phyloP scores from a whole-genome alignment of 1,140 invertebrate species.

The Cydia splendana region DNA sequence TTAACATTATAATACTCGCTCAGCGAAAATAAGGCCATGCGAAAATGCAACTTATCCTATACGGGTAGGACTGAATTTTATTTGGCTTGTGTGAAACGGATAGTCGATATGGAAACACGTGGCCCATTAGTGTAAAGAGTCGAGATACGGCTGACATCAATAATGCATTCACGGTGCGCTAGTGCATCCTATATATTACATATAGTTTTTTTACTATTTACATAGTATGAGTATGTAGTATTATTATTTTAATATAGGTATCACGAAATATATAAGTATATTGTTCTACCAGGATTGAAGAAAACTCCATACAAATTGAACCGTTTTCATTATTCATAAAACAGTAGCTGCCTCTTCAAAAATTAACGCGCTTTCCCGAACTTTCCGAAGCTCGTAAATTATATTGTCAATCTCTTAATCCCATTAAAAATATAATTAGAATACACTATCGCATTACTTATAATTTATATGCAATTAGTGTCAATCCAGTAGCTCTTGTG shows the following conservation, averaged over 20 bases:
- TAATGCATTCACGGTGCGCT: conserved; percentile 25
- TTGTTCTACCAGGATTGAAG: no score
- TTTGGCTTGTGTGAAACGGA: conserved; percentile 16
- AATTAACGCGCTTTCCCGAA: neutral
- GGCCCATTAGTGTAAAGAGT: conserved; percentile 48
- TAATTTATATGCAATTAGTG: conserved; percentile 49
- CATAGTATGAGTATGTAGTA: neutral
- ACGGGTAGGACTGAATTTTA: conserved; percentile 32
- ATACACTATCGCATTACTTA: conserved; percentile 29
- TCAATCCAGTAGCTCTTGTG: conserved; percentile 36
- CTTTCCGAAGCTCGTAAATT: neutral
- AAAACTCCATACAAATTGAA: no score
- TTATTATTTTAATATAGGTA: no score
- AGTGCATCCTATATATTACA: conserved; percentile 15
- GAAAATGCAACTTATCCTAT: neutral
- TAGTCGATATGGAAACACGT: conserved; percentile 46
- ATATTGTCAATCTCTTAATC: neutral
- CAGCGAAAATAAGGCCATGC: neutral
- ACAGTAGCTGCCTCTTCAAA: neutral
- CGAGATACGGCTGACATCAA: conserved; percentile 37
- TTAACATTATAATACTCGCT: conserved; percentile 46
- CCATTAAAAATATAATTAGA: conserved; percentile 1
- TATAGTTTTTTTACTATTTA: neutral
- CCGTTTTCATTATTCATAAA: no score
- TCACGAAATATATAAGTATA: no score